These are phyloP conservation scores for Emmelina monodactyla DNA, from an alignment of 2,888 invertebrate genomes.

Conservation along the genomic window DNA sequence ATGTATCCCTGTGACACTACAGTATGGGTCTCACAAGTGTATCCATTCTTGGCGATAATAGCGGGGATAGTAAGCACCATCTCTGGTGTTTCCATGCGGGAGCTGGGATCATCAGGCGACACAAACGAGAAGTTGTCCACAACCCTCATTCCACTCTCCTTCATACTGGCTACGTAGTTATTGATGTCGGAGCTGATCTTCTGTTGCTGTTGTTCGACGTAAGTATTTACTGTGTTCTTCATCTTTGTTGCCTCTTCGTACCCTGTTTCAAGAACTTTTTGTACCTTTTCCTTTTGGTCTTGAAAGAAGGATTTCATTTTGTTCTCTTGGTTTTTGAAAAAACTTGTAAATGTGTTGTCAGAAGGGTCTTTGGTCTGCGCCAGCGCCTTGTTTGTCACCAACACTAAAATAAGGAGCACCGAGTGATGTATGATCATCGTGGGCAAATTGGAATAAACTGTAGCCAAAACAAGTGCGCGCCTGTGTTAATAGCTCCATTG, in stretches of 20 bases:
- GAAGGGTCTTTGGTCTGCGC: background rate
- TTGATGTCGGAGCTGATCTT: slow-evolving; percentile 31
- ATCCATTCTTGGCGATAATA: slow-evolving; percentile 63
- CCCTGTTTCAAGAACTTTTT: slow-evolving; percentile 21
- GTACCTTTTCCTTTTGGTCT: slow-evolving; percentile 21
- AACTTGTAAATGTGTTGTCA: slow-evolving; percentile 14
- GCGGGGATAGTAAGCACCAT: slow-evolving; percentile 38
- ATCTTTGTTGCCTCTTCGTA: slow-evolving; percentile 26
- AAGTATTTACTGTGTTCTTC: slow-evolving; percentile 30
- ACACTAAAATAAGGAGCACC: no score
- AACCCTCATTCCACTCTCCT: slow-evolving; percentile 28
- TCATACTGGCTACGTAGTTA: slow-evolving; percentile 30
- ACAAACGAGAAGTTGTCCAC: slow-evolving; percentile 30
- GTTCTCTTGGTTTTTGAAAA: slow-evolving; percentile 19
- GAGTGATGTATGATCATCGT: slow-evolving; percentile 24
- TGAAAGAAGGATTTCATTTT: slow-evolving; percentile 28
- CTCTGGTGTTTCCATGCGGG: slow-evolving; percentile 35
- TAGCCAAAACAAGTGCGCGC: slow-evolving; percentile 11
- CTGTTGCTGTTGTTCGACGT: slow-evolving; percentile 33
- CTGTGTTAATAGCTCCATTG: slow-evolving; percentile 20
- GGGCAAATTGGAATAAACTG: background rate
- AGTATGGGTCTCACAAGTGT: slow-evolving; percentile 74
- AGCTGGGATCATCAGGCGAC: slow-evolving; percentile 22
- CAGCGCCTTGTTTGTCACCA: no score
- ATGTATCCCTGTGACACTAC: slow-evolving; percentile 84